Evolutionary conservation across 2,888 invertebrate species (phyloP), one percentile per base, ranked within the genome.

Genomic region (Harpalus rufipes): DNA sequence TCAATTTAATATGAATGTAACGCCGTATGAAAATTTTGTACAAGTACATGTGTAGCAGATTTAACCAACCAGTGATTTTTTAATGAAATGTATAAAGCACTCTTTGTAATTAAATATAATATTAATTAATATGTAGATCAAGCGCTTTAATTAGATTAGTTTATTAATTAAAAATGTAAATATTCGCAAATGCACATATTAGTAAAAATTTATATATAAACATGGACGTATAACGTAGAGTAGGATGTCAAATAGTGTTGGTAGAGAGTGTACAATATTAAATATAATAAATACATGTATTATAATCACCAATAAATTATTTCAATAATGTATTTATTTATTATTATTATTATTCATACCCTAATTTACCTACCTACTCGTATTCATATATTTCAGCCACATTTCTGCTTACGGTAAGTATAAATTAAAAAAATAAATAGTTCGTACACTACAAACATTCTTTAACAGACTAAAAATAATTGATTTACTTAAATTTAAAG

Each of bases 231-330:
- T 82, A 76, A 7, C 51, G 68, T 74, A 74, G 72, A 74, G 16
- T 74, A 74, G 72, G 44, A 18, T 74, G 72, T 74, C 44, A 74
- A 41, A 44, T 74, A 74, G 72, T 10, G 4, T 68, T 41, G 72
- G 72, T 74, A 74, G 72, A 68, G 25, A 72, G 63, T 84, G 76
- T 84, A 84, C 78, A 78, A 84, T 76, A 61, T 21, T 51, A 6
- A 78, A 78, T 21, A 44, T 6, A 78, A 78, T 78, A 84, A 32
- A 32, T 78, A 78, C 21, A 78, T 84, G 83, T 83, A 74, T 83
- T 32, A 83, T 83, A 83, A 32, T 83, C 56, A 39, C 16, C 63
- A 84, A 84, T 84, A 84, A 84, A 84, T 84, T 84, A 84, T 84
- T 84, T 68, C 32, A 68, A 39, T 68, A 68, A 68, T 68, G 12